phyloP scores from a whole-genome alignment of 64 coral and sea anemone species.

The Actinia equina region DNA sequence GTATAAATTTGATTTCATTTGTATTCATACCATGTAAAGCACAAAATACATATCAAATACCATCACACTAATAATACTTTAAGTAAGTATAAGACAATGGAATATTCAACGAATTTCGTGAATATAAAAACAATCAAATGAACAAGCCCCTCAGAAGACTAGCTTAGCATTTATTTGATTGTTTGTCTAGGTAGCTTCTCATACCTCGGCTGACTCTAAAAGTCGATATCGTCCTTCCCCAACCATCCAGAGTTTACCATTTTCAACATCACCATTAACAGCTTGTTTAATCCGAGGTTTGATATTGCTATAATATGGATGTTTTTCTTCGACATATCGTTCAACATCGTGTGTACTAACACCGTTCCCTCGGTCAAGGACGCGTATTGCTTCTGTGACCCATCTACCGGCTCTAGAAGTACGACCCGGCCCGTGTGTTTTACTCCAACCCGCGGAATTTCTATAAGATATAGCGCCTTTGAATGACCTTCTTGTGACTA shows the following conservation, averaged over 20 bases:
- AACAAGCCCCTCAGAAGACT: background rate
- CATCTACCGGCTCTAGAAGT: slow-evolving; percentile 82
- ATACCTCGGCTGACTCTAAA: slow-evolving; percentile 89
- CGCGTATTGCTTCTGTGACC: slow-evolving; percentile 91
- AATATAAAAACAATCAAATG: background rate
- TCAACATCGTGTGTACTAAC: slow-evolving; percentile 86
- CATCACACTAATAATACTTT: background rate
- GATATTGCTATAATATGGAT: slow-evolving; percentile 86
- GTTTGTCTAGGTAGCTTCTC: background rate
- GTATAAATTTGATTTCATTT: background rate
- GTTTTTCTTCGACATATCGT: slow-evolving; percentile 76
- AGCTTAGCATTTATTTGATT: background rate
- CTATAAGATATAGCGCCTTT: slow-evolving; percentile 94
- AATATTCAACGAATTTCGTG: background rate
- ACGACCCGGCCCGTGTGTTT: slow-evolving; percentile 59
- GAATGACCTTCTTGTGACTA: slow-evolving; percentile 87
- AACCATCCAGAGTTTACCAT: slow-evolving; percentile 80
- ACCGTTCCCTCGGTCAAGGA: slow-evolving; percentile 78
- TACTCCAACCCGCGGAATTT: slow-evolving; percentile 83
- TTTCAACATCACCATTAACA: slow-evolving; percentile 81
- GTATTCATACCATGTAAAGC: background rate
- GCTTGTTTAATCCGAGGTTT: slow-evolving; percentile 84
- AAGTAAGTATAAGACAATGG: background rate
- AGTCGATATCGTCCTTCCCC: slow-evolving; percentile 83
- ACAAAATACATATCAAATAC: background rate